These are phyloP conservation scores for Eufriesea mexicana DNA, from an alignment of 1,140 invertebrate genomes.

Conservation along the genomic window DNA sequence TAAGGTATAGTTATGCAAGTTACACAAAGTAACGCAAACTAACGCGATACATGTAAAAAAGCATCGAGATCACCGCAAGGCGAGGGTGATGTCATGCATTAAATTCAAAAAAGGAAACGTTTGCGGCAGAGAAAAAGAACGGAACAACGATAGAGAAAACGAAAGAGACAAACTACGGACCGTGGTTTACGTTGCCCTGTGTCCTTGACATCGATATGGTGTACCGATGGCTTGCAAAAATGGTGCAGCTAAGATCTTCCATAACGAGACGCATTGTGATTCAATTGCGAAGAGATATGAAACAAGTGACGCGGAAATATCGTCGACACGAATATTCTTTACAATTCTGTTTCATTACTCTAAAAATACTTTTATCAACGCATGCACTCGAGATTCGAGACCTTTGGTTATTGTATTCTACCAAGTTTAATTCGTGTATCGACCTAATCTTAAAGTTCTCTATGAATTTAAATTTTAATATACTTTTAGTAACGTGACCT, in stretches of 20 bases:
- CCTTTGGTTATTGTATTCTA: background rate
- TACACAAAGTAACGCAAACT: background rate
- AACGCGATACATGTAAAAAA: conserved; percentile 38
- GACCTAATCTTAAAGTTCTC: background rate
- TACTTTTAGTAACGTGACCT: background rate
- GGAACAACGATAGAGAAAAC: background rate
- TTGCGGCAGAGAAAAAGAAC: conserved; percentile 22
- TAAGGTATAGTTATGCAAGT: conserved; percentile 23
- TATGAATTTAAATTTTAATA: background rate
- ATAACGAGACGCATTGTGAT: conserved; percentile 53
- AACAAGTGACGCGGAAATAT: background rate
- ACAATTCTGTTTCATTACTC: background rate
- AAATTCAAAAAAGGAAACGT: conserved; percentile 66
- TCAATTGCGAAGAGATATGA: conserved; percentile 24
- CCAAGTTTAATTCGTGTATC: background rate
- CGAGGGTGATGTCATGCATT: conserved; percentile 64
- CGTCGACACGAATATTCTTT: background rate
- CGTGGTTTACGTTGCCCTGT: conserved; percentile 40
- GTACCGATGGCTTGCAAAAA: conserved; percentile 40
- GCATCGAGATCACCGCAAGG: conserved; percentile 37
- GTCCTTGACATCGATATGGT: conserved; percentile 67
- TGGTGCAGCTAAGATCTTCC: conserved; percentile 36
- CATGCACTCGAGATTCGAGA: background rate
- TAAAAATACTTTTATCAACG: background rate
- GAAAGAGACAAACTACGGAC: background rate